Evolutionary conservation across 2,113 vertebrate species (phyloP).

Genomic region (Octodon degus): DNA sequence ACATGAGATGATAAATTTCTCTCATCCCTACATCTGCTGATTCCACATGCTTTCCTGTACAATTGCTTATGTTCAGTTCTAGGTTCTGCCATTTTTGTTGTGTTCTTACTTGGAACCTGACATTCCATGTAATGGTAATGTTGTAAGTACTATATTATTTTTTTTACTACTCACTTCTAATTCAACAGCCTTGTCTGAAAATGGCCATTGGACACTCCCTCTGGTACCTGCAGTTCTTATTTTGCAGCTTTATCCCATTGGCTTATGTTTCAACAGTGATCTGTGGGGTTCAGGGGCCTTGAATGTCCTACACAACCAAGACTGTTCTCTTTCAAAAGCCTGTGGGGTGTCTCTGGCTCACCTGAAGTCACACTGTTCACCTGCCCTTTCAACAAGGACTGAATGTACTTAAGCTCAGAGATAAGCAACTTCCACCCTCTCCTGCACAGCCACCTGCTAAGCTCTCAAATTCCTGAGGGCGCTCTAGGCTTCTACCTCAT

Average conservation of each 20-base stretch:
- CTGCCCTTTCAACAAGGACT: background rate
- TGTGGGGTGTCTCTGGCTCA: background rate
- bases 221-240: too few relatives aligned
- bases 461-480: background rate
- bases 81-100: background rate
- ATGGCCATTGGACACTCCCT: rapidly evolving
- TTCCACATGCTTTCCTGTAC: background rate
- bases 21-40: background rate
- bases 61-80: background rate
- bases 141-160: too few relatives aligned
- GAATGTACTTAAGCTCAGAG: background rate
- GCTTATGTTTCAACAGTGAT: background rate
- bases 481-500: background rate
- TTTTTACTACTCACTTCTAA: background rate
- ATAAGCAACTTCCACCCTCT: background rate
- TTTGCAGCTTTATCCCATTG: background rate
- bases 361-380: background rate
- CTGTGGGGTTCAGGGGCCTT: background rate
- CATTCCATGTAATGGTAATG: background rate
- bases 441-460: background rate
- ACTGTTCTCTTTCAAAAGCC: too few relatives aligned
- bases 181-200: background rate
- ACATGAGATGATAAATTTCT: background rate
- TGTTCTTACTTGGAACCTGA: background rate
- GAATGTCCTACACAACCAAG: background rate